Conservation (phyloP, 2,797 vertebrate species). For the Calcarius lapponicus region DNA sequence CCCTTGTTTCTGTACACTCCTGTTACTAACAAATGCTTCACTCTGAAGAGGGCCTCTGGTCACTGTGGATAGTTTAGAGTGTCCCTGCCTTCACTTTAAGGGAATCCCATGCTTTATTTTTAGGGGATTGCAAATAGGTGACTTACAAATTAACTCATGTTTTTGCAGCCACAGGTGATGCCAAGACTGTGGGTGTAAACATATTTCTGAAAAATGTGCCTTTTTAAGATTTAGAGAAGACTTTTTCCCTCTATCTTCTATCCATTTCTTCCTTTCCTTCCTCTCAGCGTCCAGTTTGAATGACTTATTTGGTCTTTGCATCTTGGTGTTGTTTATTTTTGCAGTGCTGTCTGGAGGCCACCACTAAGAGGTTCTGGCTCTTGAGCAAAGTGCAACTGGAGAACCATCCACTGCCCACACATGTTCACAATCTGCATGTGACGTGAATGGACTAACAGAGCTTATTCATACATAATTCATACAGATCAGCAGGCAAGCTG, state of each 20-base stretch:
- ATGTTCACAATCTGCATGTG: neutral
- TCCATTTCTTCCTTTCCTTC: neutral
- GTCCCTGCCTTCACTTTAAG: slow-evolving; percentile 23
- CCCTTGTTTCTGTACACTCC: neutral
- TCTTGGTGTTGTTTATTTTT: neutral
- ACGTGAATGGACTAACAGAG: neutral
- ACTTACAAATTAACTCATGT: neutral
- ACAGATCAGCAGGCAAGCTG: neutral
- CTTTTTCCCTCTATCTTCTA: neutral
- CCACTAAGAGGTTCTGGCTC: neutral
- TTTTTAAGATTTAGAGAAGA: neutral
- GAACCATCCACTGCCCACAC: neutral
- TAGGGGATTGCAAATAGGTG: neutral
- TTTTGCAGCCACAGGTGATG: slow-evolving; percentile 13
- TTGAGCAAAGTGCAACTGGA: neutral
- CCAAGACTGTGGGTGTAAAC: neutral
- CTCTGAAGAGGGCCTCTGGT: neutral
- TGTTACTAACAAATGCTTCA: neutral
- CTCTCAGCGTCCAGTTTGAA: neutral
- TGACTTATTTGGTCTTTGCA: neutral
- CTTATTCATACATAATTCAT: neutral
- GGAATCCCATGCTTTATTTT: slow-evolving; percentile 56
- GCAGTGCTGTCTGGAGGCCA: neutral
- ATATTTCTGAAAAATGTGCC: neutral
- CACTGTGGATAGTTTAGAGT: neutral